phyloP scores from a whole-genome alignment of 2,888 invertebrate species.

The Teinopalpus imperialis region DNA sequence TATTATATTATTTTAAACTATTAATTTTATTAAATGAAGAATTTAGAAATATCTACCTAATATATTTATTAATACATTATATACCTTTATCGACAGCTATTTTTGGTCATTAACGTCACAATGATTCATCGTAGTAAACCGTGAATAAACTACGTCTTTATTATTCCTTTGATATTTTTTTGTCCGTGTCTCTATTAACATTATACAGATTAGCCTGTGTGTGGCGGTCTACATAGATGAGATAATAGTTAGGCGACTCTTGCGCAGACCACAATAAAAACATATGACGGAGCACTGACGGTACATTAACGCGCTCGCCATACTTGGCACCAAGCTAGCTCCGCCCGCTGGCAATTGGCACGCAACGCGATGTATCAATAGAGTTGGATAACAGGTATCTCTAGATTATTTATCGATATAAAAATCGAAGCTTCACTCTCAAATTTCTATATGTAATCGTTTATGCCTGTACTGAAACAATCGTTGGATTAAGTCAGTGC shows the following conservation, averaged over 20 bases:
- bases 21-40: no score
- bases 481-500: no score
- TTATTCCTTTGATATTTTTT: constrained; percentile 11
- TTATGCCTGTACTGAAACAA: no score
- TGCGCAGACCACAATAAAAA: constrained; percentile 63
- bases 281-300: constrained; percentile 59
- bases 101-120: constrained; percentile 8
- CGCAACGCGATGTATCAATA: constrained; percentile 55
- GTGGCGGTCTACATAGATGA: constrained; percentile 52
- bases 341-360: constrained; percentile 64
- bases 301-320: constrained; percentile 79
- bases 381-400: constrained; percentile 46
- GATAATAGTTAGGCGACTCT: constrained; percentile 56
- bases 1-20: no score
- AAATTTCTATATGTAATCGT: no score
- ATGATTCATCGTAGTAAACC: constrained; percentile 3
- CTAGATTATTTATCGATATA: constrained; percentile 52
- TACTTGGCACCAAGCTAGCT: constrained; percentile 72
- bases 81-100: constrained; percentile 7
- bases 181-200: constrained; percentile 21
- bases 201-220: constrained; percentile 42
- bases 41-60: no score
- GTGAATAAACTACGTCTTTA: background rate
- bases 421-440: constrained; percentile 10
- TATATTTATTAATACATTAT: no score